Conservation (phyloP, 2,888 invertebrate genomes). For the Apodemia zela region DNA sequence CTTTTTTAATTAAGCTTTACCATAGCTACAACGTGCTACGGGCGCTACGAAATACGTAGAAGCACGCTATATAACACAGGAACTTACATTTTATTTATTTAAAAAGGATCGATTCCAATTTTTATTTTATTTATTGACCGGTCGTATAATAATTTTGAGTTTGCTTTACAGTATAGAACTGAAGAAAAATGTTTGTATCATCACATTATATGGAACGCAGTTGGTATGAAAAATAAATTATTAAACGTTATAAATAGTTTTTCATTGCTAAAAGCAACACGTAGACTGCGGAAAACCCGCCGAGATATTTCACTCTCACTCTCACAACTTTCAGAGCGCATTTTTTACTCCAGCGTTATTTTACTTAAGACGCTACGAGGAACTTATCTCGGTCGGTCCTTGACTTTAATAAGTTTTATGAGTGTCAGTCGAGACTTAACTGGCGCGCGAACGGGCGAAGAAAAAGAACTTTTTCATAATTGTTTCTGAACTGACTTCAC, state of each 20-base stretch:
- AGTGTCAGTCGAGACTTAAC: slow-evolving; percentile 77
- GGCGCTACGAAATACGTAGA: slow-evolving; percentile 31
- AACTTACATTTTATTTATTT: background rate
- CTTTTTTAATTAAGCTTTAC: slow-evolving; percentile 19
- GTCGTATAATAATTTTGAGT: too few species aligned
- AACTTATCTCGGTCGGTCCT: slow-evolving; percentile 79
- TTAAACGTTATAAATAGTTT: slow-evolving; percentile 42
- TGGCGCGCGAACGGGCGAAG: slow-evolving; percentile 71
- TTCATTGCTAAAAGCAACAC: slow-evolving; percentile 63
- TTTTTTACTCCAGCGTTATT: slow-evolving; percentile 75
- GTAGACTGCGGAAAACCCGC: slow-evolving; percentile 42
- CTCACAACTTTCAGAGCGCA: slow-evolving; percentile 60
- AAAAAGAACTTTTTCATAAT: slow-evolving; percentile 78
- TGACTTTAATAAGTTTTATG: slow-evolving; percentile 81
- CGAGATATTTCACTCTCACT: slow-evolving; percentile 69
- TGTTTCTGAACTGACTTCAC: slow-evolving; percentile 66
- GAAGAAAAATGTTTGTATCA: slow-evolving; percentile 8
- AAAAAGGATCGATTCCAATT: too few species aligned
- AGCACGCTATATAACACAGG: background rate
- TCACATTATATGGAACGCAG: background rate
- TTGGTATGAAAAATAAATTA: slow-evolving; percentile 31
- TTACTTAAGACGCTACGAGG: slow-evolving; percentile 74
- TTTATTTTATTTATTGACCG: too few species aligned
- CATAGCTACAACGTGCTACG: slow-evolving; percentile 34
- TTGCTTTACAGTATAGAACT: background rate